A percentile compares a stretch with the other conserved stretches of the same genome.
Conservation (phyloP, 2,888 invertebrate species). For the Idaea aversata region DNA sequence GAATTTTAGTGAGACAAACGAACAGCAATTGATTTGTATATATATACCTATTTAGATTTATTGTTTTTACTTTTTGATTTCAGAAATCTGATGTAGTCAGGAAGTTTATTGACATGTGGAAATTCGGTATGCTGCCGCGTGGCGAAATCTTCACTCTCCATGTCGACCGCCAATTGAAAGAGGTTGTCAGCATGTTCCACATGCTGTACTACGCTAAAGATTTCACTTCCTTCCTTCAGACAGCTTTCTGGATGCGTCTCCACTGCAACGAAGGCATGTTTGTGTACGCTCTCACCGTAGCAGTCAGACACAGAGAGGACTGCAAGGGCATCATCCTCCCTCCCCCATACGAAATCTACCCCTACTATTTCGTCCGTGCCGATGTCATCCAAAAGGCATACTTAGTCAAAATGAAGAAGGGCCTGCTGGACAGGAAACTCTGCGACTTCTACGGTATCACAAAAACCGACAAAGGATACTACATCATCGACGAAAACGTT, state of each 20-base stretch:
- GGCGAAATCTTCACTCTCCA: conserved; percentile 75
- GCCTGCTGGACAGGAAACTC: conserved; percentile 69
- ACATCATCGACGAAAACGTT: conserved; percentile 84
- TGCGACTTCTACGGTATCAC: conserved; percentile 76
- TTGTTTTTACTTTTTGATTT: conserved; percentile 16
- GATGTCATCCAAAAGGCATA: conserved; percentile 82
- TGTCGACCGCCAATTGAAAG: conserved; percentile 71
- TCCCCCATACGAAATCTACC: conserved; percentile 81
- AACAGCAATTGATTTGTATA: no score
- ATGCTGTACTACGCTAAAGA: conserved; percentile 77
- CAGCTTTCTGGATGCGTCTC: conserved; percentile 76
- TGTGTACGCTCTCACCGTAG: conserved; percentile 76
- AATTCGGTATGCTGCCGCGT: conserved; percentile 78
- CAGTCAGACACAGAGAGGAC: conserved; percentile 75
- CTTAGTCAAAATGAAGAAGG: conserved; percentile 73
- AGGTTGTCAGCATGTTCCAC: conserved; percentile 76
- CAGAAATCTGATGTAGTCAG: conserved; percentile 81
- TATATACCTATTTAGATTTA: no score
- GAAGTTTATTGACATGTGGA: conserved; percentile 73
- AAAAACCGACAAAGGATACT: conserved; percentile 71
- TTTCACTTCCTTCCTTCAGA: conserved; percentile 71
- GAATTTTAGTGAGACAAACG: no score
- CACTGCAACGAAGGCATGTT: conserved; percentile 80
- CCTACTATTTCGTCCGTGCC: conserved; percentile 83
- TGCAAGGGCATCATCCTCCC: conserved; percentile 75